Base-by-base conservation (phyloP, 2,797 vertebrate genomes). In the Periparus ater region DNA sequence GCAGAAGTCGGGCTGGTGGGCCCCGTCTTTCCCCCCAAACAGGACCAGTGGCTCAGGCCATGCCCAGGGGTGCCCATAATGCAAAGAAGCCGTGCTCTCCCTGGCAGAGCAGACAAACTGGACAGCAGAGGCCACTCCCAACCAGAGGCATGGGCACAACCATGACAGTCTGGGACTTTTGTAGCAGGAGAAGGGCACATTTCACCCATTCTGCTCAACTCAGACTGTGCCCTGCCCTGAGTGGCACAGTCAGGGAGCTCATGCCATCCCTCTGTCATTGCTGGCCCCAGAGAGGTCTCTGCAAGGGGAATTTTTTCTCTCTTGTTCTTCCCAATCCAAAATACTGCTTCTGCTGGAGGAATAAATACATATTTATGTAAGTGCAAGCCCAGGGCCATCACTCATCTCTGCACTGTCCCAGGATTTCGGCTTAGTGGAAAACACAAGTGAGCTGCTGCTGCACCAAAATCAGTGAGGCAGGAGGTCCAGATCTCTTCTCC, bases 181-280 rank as follows among this genome's bases (percentile, higher is more conserved):
- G 58, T 7, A 61, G 26, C 0, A 8, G 40, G 42, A 48, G 11
- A 13, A 51, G 11, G 13, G 22, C 48, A 57, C 38, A 10, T 22
- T 26, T 18, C 42, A 32, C 51, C 36, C n/a, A 7, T 0, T 0
- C 14, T 1, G 17, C 53, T 32, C 2, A 0, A 17, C 30, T 50
- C 42, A 11, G 25, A 27, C 13, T 23, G 45, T 12, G 32, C 22
- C 45, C 62, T 67, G 54, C 27, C 30, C 48, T 48, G 42, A 48
- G 73, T 23, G 32, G 58, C 58, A 73, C 25, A 40, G 17, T 40
- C 53, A 42, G 54, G 12, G 72, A 60, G 19, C 8, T 67, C 45
- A 36, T 32, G 38, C 19, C 38, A 6, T 20, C 29, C 54, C 50
- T 47, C 26, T 6, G 1, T 2, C 42, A 8, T 2, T n/a, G 10